These are phyloP conservation scores for Drosophila cracens DNA, from an alignment of 2,888 invertebrate species.

Conservation along the genomic window DNA sequence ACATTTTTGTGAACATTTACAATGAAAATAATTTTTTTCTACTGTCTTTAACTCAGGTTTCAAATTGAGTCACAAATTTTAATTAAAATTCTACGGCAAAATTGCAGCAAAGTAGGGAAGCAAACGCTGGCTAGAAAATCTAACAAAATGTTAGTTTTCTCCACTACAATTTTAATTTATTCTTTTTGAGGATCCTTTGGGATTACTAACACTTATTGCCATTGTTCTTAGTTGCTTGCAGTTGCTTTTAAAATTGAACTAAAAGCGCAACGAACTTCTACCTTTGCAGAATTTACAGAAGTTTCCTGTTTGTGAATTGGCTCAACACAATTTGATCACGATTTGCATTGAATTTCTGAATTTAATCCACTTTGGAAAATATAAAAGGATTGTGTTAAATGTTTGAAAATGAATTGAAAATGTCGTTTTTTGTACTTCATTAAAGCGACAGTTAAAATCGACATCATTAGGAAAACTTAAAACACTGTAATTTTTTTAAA, in stretches of 20 bases:
- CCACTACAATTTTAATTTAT: not conserved
- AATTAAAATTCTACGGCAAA: slow-evolving; percentile 20
- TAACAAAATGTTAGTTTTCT: slow-evolving; percentile 1
- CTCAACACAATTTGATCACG: not conserved
- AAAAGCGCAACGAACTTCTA: not conserved
- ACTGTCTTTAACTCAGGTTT: not conserved
- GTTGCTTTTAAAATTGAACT: not conserved
- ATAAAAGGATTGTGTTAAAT: not conserved
- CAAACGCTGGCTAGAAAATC: not conserved
- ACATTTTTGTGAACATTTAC: slow-evolving; percentile 51
- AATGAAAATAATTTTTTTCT: slow-evolving; percentile 23
- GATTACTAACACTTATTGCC: not conserved
- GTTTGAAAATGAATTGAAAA: not conserved
- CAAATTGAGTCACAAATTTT: slow-evolving; percentile 9
- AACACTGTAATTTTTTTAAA: no score
- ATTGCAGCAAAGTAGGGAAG: not conserved
- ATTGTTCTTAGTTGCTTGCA: not conserved
- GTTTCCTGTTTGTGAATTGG: not conserved
- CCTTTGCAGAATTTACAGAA: not conserved
- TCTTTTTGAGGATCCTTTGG: not conserved
- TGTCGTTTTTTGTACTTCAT: not conserved
- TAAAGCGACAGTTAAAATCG: not conserved
- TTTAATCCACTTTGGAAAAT: not conserved
- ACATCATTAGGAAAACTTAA: not conserved
- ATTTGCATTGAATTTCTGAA: not conserved